Conservation (phyloP, 2,888 invertebrate genomes). For the Calliopum simillimum region DNA sequence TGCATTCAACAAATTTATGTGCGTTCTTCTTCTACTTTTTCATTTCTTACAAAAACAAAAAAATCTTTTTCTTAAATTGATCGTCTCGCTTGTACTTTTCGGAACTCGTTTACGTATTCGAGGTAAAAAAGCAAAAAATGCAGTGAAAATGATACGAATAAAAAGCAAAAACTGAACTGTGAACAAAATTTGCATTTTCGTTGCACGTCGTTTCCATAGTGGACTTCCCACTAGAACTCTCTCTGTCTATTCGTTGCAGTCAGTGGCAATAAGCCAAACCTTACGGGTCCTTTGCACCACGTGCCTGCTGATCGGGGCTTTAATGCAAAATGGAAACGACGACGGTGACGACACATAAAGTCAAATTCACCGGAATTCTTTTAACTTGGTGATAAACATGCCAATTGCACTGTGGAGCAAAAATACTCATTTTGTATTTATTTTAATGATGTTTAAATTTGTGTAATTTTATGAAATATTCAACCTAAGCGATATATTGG, state of each 20-base stretch:
- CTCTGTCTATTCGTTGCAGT: background rate
- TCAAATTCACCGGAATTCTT: conserved; percentile 2
- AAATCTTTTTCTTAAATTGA: background rate
- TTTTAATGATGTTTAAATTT: too few species aligned
- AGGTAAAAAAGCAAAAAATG: too few species aligned
- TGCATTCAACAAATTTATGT: conserved; percentile 50
- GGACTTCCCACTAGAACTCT: background rate
- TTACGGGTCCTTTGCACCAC: background rate
- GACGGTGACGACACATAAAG: conserved; percentile 19
- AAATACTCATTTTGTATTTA: background rate
- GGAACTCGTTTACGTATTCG: too few species aligned
- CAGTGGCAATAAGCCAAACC: background rate
- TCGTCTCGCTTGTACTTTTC: too few species aligned
- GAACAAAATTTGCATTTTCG: too few species aligned
- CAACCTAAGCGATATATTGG: too few species aligned
- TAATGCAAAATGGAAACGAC: background rate
- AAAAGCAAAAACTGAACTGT: too few species aligned
- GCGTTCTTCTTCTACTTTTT: background rate
- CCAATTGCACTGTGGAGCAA: conserved; percentile 14
- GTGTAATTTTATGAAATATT: too few species aligned
- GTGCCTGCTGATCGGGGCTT: background rate
- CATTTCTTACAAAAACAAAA: background rate
- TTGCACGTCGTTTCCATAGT: too few species aligned
- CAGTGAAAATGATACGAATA: too few species aligned
- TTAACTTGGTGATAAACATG: conserved; percentile 15